Percentiles rank a stretch among this genome's conserved stretches.
These are phyloP conservation scores for Catharus minimus DNA, from an alignment of 2,113 vertebrate species.

Conservation along the genomic window DNA sequence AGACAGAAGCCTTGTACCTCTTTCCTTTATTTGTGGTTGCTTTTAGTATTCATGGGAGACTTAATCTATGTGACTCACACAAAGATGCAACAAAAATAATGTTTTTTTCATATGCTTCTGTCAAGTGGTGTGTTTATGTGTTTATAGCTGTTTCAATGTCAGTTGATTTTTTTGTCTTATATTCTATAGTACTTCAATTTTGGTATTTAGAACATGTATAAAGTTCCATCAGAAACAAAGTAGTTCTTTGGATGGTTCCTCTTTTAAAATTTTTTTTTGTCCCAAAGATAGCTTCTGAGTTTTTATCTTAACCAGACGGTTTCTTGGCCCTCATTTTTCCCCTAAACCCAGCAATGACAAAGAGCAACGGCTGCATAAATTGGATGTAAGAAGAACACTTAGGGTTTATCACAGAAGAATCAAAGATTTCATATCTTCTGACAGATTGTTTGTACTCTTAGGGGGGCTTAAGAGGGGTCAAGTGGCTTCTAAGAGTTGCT, in stretches of 20 bases:
- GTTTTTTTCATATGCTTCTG: background rate
- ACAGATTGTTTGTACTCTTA: constrained; percentile 87
- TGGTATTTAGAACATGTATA: constrained; percentile 52
- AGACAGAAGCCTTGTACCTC: background rate
- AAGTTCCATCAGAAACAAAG: constrained; percentile 71
- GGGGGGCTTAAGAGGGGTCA: constrained; percentile 86
- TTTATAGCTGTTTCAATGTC: constrained; percentile 7
- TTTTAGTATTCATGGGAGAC: background rate
- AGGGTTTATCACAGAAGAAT: constrained; percentile 85
- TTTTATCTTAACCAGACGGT: constrained; percentile 75
- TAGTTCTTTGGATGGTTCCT: constrained; percentile 70
- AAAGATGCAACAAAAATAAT: background rate
- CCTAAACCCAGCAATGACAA: constrained; percentile 78
- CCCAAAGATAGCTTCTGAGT: constrained; percentile 77
- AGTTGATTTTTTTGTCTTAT: constrained; percentile 46
- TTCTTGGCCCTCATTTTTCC: constrained; percentile 81
- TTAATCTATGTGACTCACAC: constrained; percentile 1
- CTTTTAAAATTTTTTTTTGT: constrained; percentile 64
- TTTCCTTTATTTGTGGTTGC: background rate
- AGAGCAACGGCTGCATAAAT: constrained; percentile 84
- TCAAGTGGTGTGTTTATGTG: background rate
- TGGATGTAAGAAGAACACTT: constrained; percentile 85
- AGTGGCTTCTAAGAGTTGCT: constrained; percentile 83
- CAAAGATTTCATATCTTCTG: constrained; percentile 86
- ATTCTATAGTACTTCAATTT: constrained; percentile 14